Evolutionary conservation across 2,888 invertebrate species (phyloP).

Genomic region (Chrysomela aeneicollis): DNA sequence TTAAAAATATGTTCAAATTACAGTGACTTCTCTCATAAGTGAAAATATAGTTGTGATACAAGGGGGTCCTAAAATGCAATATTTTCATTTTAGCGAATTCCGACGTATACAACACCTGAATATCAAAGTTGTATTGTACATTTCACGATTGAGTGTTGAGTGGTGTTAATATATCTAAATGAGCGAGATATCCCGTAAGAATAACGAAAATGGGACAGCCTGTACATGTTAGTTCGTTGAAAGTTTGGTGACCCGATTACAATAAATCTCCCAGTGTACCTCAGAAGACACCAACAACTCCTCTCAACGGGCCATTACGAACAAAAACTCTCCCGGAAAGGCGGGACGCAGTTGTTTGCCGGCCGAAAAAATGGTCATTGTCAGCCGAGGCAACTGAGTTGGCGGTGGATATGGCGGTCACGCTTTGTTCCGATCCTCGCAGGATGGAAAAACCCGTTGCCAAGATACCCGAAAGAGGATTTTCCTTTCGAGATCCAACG

Average conservation of each 20-base stretch:
- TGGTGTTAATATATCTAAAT: too few relatives aligned
- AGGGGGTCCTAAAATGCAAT: too few relatives aligned
- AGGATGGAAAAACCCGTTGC: conserved; percentile 10
- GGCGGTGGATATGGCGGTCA: conserved; percentile 12
- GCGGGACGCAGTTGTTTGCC: conserved; percentile 9
- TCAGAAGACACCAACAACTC: not conserved
- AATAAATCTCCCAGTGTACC: not conserved
- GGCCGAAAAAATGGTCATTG: conserved; percentile 18
- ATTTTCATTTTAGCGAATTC: too few relatives aligned
- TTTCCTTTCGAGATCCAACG: not conserved
- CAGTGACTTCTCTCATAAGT: too few relatives aligned
- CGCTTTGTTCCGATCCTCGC: conserved; percentile 14
- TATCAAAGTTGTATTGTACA: too few relatives aligned
- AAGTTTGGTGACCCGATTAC: not conserved
- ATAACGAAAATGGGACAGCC: too few relatives aligned
- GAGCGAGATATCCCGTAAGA: too few relatives aligned
- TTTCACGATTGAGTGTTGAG: too few relatives aligned
- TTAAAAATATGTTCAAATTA: too few relatives aligned
- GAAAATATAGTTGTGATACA: too few relatives aligned
- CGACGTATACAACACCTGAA: too few relatives aligned
- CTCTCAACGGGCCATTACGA: not conserved
- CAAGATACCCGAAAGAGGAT: not conserved
- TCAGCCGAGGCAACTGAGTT: conserved; percentile 11
- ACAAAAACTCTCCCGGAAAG: conserved; percentile 10
- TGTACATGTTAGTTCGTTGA: too few relatives aligned